Percentiles rank a stretch among this genome's conserved stretches.
phyloP scores from a whole-genome alignment of 2,797 vertebrate species.

The Eulemur albifrons region DNA sequence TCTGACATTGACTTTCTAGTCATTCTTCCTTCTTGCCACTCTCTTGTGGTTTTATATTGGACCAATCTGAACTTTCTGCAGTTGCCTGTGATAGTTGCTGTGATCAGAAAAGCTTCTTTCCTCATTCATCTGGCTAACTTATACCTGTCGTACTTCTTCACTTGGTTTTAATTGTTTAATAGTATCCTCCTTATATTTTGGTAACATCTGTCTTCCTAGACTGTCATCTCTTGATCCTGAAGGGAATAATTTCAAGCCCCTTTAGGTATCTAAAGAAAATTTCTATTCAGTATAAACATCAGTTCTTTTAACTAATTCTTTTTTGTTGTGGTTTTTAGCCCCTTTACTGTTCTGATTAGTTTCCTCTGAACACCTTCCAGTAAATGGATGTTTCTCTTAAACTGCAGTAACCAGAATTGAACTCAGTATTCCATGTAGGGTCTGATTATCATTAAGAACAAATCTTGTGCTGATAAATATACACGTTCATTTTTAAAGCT shows the following conservation, averaged over 20 bases:
- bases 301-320: neutral
- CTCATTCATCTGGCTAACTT: neutral
- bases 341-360: neutral
- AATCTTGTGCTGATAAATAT: neutral
- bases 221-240: neutral
- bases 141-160: neutral
- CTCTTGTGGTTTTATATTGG: neutral
- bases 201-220: neutral
- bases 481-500: neutral
- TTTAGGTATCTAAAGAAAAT: neutral
- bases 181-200: neutral
- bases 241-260: neutral
- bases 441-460: neutral
- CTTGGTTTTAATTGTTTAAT: constrained; percentile 10
- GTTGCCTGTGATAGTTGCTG: neutral
- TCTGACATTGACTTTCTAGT: neutral
- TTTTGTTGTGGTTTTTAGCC: neutral
- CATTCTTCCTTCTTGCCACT: neutral
- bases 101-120: neutral
- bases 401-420: neutral
- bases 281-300: neutral
- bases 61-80: neutral
- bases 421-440: neutral
- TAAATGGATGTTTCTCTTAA: neutral
- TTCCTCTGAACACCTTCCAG: neutral